Base-by-base conservation (phyloP, 2,888 invertebrate genomes). In the Eupithecia pulchellata region DNA sequence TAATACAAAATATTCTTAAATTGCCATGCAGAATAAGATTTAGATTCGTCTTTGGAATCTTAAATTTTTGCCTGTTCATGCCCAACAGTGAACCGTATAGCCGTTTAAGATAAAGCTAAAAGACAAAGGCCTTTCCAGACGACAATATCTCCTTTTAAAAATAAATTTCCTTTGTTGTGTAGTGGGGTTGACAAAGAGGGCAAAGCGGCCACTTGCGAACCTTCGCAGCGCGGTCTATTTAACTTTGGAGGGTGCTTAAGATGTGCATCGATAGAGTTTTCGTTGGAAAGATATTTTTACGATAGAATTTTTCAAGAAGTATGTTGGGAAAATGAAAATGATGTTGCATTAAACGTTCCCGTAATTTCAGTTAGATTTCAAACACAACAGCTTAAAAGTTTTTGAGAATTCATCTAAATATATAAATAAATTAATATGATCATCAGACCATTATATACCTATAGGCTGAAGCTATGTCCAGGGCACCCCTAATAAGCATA, bases 111-210 rank as follows among this genome's bases (percentile, higher is more conserved):
- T 60, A 39, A 25, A 62, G 4, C 25, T 39, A 17, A 8, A 29
- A 29, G 8, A 57, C 14, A n/a, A 29, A 57, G 20, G 20, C 60
- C n/a, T 52, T 65, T 69, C 60, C 17, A 69, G 64, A 2, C 5
- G 29, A 47, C 34, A 25, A 63, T 57, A 63, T 66, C 42, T 63
- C 62, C 72, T 78, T 85, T 84, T 80, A 82, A 84, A 86, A 86
- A 85, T 83, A 85, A 84, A 82, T 80, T 79, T 79, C 84, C 88
- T 85, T 85, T 85, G 85, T 82, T 73, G 82, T 80, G 75, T 77
- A 78, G 69, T 68, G 77, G 80, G 42, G 81, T 83, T 84, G 84
- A 87, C 85, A 79, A 84, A 75, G 75, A 73, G 75, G 68, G 86
- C 86, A 86, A 87, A 86, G 88, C 81, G 79, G 73, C 81, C 60